Base-by-base conservation (phyloP, 1,140 invertebrate species). In the Rhyacophila brunnea region DNA sequence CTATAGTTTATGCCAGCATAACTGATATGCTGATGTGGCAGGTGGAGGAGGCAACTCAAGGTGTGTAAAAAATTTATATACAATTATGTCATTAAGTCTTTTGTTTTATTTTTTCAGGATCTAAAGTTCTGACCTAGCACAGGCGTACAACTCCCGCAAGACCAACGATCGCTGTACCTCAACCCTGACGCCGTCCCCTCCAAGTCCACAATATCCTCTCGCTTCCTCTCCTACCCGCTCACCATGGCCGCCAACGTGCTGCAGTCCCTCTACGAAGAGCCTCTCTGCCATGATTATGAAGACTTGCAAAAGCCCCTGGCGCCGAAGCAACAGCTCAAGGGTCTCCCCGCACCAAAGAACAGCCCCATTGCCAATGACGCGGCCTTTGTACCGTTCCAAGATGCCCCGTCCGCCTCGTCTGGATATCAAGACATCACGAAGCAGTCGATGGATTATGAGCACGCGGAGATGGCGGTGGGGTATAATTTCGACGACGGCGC, bases 111-210 rank as follows among this genome's bases (percentile, higher is more conserved):
- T n/a, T 58, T 57, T 20, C 68, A 77, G 75, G 81, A 82, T 63
- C 67, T 83, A 67, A 82, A 82, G 67, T 83, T 83, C 78, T 83
- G 80, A 83, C 80, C 79, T 67, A 68, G 51, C 71, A 71, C 66
- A 68, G 60, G 18, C 32, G 46, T 43, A 11, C 69, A 61, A 71
- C 71, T 55, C 40, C 18, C 43, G 14, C 11, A 23, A 11, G 59
- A 62, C 11, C 56, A 62, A n/a, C 48, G 48, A 34, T 44, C 54
- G 23, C 23, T 28, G n/a, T 62, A 62, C 51, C 38, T 61, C 45
- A 62, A 49, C 44, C 50, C 64, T 9, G 60, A 65, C 9, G 50
- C 46, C 28, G 19, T 34, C 15, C 50, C 48, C 43, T 46, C 32
- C 19, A 28, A 28, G 9, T 28, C 23, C 23, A 28, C 23, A 3